phyloP scores from a whole-genome alignment of 2,113 vertebrate genomes.

The Oryzias celebensis region DNA sequence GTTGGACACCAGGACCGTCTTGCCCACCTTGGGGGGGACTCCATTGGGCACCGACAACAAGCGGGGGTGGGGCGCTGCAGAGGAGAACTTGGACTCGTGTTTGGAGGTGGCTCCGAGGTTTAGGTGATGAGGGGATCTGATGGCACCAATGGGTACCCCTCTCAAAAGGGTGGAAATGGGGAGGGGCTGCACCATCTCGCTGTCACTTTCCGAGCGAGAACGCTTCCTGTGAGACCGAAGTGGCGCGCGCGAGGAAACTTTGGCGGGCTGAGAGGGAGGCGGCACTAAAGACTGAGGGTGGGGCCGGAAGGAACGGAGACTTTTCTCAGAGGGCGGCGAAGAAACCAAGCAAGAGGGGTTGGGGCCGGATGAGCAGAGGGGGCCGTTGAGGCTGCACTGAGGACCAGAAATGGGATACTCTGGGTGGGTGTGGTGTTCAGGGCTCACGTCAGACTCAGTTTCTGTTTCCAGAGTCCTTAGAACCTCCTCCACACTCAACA shows the following conservation, averaged over 20 bases:
- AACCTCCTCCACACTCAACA: slow-evolving; percentile 96
- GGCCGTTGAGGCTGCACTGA: slow-evolving; percentile 82
- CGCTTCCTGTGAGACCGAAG: slow-evolving; percentile 90
- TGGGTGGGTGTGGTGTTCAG: slow-evolving; percentile 56
- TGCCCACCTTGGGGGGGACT: slow-evolving; percentile 89
- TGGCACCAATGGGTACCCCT: slow-evolving; percentile 82
- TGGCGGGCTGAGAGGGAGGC: slow-evolving; percentile 82
- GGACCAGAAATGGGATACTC: slow-evolving; percentile 81
- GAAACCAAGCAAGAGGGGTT: slow-evolving; percentile 77
- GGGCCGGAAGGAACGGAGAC: slow-evolving; percentile 72
- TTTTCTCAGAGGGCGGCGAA: slow-evolving; percentile 82
- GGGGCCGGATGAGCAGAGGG: slow-evolving; percentile 70
- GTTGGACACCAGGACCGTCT: slow-evolving; percentile 87
- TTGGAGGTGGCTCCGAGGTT: slow-evolving; percentile 82
- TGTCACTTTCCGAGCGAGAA: slow-evolving; percentile 96
- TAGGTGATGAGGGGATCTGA: slow-evolving; percentile 76
- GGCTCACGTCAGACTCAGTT: slow-evolving; percentile 59
- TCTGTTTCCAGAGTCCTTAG: slow-evolving; percentile 93
- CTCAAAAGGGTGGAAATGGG: slow-evolving; percentile 93
- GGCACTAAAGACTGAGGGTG: slow-evolving; percentile 64
- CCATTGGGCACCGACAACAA: slow-evolving; percentile 92
- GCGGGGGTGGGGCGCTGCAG: slow-evolving; percentile 78
- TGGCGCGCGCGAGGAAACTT: slow-evolving; percentile 80
- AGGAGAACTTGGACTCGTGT: slow-evolving; percentile 83
- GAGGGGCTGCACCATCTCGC: slow-evolving; percentile 93